Evolutionary conservation across 1,140 invertebrate species (phyloP).

Genomic region (Telenomus remus): DNA sequence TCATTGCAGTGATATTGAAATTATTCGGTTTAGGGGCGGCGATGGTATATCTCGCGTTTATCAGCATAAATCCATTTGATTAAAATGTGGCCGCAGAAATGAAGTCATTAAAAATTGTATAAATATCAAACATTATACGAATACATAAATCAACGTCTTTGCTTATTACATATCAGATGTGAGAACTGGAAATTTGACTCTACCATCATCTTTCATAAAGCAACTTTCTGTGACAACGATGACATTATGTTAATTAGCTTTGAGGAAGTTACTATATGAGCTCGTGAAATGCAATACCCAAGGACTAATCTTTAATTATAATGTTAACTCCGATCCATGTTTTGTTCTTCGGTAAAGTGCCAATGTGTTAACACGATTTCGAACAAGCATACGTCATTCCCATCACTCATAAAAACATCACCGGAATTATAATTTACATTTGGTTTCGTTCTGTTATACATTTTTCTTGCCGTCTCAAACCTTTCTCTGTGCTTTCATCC

Average conservation of each 20-base stretch:
- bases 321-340: conserved; percentile 24
- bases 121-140: conserved; percentile 27
- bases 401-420: background rate
- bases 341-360: conserved; percentile 26
- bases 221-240: conserved; percentile 51
- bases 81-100: conserved; percentile 21
- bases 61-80: conserved; percentile 19
- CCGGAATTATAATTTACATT: conserved; percentile 1
- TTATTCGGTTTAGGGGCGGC: too few relatives aligned
- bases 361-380: conserved; percentile 22
- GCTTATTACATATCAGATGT: conserved; percentile 45
- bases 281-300: conserved; percentile 46
- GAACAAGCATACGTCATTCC: conserved; percentile 18
- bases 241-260: conserved; percentile 52
- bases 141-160: conserved; percentile 53
- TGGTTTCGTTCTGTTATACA: too few relatives aligned
- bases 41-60: conserved; percentile 1
- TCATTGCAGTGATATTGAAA: background rate
- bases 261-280: conserved; percentile 33
- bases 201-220: conserved; percentile 50
- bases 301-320: conserved; percentile 26
- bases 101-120: conserved; percentile 26
- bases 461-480: too few relatives aligned
- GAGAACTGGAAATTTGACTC: conserved; percentile 54
- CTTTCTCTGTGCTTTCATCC: too few relatives aligned